These are phyloP conservation scores for Tautogolabrus adspersus DNA, from an alignment of 2,113 vertebrate genomes.

Conservation along the genomic window DNA sequence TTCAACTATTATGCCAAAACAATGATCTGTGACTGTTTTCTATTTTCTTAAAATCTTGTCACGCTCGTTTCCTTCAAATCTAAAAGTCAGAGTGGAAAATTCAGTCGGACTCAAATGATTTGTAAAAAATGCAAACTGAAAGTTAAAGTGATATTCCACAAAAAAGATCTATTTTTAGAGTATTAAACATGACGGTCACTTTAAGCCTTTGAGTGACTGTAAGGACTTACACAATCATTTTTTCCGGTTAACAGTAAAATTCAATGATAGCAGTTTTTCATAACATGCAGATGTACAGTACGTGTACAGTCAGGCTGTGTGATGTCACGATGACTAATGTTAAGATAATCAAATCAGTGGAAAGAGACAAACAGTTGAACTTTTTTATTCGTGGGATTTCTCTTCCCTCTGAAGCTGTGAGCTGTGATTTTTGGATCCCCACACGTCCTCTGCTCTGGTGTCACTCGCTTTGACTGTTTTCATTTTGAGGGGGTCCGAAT, in stretches of 20 bases:
- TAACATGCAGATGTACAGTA: too few species aligned
- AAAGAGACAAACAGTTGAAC: neutral
- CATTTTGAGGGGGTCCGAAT: slow-evolving; percentile 15
- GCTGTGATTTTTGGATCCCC: neutral
- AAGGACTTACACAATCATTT: neutral
- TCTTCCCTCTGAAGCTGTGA: neutral
- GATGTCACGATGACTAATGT: neutral
- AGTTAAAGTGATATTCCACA: neutral
- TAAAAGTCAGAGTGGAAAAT: neutral
- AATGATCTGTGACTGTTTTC: slow-evolving; percentile 55
- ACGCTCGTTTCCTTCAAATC: slow-evolving; percentile 56
- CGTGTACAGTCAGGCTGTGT: too few species aligned
- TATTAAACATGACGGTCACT: neutral
- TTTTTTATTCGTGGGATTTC: too few species aligned
- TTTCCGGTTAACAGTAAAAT: neutral
- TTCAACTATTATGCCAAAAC: slow-evolving; percentile 85
- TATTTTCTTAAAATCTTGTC: slow-evolving; percentile 64
- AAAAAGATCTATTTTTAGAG: neutral
- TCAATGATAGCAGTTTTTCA: too few species aligned
- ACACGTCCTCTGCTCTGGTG: neutral
- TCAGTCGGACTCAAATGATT: neutral
- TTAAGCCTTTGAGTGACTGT: neutral
- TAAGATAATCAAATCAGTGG: neutral
- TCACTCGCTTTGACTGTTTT: slow-evolving; percentile 33
- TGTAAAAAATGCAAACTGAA: slow-evolving; percentile 3